A percentile compares a stretch with the other conserved stretches of the same genome.
These are phyloP conservation scores for Boulengeromyrus knoepffleri DNA, from an alignment of 2,113 vertebrate species.

Conservation along the genomic window DNA sequence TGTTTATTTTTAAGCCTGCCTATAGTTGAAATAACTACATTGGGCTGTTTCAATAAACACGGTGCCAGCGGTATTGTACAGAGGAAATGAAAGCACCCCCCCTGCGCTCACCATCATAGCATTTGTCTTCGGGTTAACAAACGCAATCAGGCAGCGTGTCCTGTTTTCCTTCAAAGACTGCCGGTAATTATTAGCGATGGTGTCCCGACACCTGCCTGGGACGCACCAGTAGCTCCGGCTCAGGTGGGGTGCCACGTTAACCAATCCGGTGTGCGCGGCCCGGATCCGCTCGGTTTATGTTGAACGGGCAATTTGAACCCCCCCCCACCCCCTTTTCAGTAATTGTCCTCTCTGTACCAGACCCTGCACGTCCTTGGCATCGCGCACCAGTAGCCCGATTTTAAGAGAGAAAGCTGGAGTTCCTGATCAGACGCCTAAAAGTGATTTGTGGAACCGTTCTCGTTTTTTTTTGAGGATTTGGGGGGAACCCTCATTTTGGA, in stretches of 20 bases:
- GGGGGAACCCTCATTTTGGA: constrained; percentile 26
- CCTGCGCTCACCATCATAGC: background rate
- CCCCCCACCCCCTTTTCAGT: background rate
- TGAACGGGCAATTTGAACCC: background rate
- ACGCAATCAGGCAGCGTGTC: background rate
- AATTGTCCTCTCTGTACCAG: background rate
- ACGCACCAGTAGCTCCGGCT: background rate
- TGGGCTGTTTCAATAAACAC: constrained; percentile 14
- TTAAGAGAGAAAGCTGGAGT: background rate
- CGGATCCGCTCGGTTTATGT: background rate
- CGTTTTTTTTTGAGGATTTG: constrained; percentile 17
- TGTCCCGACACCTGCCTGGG: background rate
- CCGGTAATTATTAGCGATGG: background rate
- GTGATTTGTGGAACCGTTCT: constrained; percentile 36
- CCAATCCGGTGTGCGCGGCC: background rate
- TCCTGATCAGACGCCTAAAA: background rate
- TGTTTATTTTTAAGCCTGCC: constrained; percentile 14
- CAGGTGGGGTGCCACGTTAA: background rate
- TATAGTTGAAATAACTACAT: constrained; percentile 8
- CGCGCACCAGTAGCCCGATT: background rate
- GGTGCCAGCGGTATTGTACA: constrained; percentile 24
- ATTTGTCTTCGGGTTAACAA: constrained; percentile 11
- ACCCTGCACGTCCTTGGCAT: background rate
- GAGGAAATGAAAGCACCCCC: background rate
- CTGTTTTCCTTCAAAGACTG: background rate